These are phyloP conservation scores for Chalcosyrphus nemorum DNA, from an alignment of 2,888 invertebrate species.

Conservation along the genomic window DNA sequence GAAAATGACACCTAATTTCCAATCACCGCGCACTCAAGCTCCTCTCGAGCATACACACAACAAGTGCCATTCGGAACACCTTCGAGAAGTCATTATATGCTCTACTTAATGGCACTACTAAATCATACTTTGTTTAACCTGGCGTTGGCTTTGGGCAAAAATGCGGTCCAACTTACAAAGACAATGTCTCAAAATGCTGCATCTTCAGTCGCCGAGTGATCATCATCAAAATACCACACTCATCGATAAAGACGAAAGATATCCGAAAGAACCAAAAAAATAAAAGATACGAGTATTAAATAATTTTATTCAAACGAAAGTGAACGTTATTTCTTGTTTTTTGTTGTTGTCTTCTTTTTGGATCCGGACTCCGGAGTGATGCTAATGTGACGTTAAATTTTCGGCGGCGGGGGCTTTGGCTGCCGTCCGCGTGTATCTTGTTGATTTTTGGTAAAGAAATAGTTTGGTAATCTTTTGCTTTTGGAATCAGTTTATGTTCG, in stretches of 20 bases:
- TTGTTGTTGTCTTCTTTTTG: conserved; percentile 16
- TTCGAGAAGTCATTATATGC: conserved; percentile 37
- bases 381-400: conserved; percentile 44
- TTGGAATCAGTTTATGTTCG: conserved; percentile 69
- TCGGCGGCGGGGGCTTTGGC: conserved; percentile 44
- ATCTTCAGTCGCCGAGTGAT: conserved; percentile 10
- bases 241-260: conserved; percentile 31
- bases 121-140: conserved; percentile 32
- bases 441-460: conserved; percentile 50
- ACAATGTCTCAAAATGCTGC: neutral
- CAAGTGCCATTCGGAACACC: conserved; percentile 37
- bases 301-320: conserved; percentile 69
- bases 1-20: conserved; percentile 38
- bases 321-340: conserved; percentile 57
- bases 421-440: conserved; percentile 52
- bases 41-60: neutral
- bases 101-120: conserved; percentile 19
- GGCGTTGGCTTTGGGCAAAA: neutral
- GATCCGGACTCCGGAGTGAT: conserved; percentile 54
- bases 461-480: conserved; percentile 65
- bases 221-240: conserved; percentile 31
- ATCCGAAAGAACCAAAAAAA: conserved; percentile 34
- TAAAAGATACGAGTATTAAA: conserved; percentile 45
- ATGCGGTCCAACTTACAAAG: neutral
- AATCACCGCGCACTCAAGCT: conserved; percentile 21